Evolutionary conservation across 1,140 invertebrate species (phyloP), one percentile per base, ranked within the genome.

Genomic region (Drosophila aff.): DNA sequence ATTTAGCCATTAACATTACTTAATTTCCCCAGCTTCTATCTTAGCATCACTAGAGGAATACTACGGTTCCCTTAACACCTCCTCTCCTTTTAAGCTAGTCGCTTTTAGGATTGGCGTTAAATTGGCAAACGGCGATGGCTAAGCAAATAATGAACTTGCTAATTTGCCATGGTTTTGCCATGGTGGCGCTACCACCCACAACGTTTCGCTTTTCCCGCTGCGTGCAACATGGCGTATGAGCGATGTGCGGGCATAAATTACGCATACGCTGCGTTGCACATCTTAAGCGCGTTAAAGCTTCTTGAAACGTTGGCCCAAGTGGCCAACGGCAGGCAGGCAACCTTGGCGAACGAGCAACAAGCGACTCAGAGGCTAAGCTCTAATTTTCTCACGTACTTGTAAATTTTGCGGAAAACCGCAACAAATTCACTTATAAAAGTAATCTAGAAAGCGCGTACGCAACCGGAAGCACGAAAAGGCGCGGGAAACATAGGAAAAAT

Each of bases 381-480:
- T 90, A 90, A 90, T 90, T 90, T 90, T 90, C 85, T 90, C 85
- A 90, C 85, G 85, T 90, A 90, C 85, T 90, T 90, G 85, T 90
- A 90, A 90, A 90, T 90, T 90, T 90, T 90, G 85, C 85, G 85
- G 85, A 90, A 90, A 90, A 90, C 85, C 85, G 85, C 85, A 90
- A 90, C 85, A 90, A 90, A 90, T 90, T 90, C 85, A 90, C 85
- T 90, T 90, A 90, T 76, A 90, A 90, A 90, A 90, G 85, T 90
- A 90, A 90, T 90, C 85, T 90, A 85, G 86, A 90, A 90, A 90
- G 72, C 86, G 79, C 86, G 86, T 76, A 90, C 76, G 69, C 82
- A 90, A 89, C 85, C 83, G 85, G 85, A 90, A 89, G 85, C 82
- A 73, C 75, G 68, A 76, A 79, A 89, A 69, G 75, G 73, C 74